Base-by-base conservation (phyloP, 2,797 vertebrate genomes). In the Apogon hyalosoma region DNA sequence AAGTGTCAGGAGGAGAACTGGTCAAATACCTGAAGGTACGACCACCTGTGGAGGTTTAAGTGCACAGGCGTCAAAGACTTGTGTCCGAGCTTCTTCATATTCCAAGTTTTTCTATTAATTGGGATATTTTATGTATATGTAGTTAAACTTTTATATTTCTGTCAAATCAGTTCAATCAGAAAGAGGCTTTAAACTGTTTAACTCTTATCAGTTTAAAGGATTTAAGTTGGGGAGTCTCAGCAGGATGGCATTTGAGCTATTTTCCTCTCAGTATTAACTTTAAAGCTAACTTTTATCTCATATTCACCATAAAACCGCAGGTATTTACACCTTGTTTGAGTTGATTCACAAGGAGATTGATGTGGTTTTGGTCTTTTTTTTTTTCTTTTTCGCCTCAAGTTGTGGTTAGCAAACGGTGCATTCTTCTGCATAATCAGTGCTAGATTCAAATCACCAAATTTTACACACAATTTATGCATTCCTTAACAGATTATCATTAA, bases 1-100 rank as follows among this genome's bases (percentile, higher is more conserved):
- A 92, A 72, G 92, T 91, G 38, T 88, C 95, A 48, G 97, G 95
- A 84, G 95, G 90, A 57, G 96, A 98, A 46, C 95, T 99, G 75
- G 96, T 99, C 50, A 99, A 99, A 87, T 99, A 96, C 86, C 95
- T 99, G 62, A 99, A 99, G 96, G 98, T 99, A 94, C 79, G 21
- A 24, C 21, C 21, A 24, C 21, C 21, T 24, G 21, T 24, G 21
- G 21, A 24, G 21, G 21, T 2, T 24, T 24, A 24, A 24, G 21
- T 24, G 21, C 4, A 2, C 21, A 24, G 21, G 21, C 21, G 21
- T 24, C 21, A 24, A 24, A 24, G 21, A 4, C 21, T 24, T 24
- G 21, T 24, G 21, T 24, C 21, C 21, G 4, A 24, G 21, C 2
- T 24, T 2, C 2, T 24, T 24, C 21, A 24, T 2, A 15, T 21